Percentiles rank a stretch among this genome's conserved stretches.
These are phyloP conservation scores for Drosophila ohnishii DNA, from an alignment of 1,140 invertebrate genomes.

Conservation along the genomic window DNA sequence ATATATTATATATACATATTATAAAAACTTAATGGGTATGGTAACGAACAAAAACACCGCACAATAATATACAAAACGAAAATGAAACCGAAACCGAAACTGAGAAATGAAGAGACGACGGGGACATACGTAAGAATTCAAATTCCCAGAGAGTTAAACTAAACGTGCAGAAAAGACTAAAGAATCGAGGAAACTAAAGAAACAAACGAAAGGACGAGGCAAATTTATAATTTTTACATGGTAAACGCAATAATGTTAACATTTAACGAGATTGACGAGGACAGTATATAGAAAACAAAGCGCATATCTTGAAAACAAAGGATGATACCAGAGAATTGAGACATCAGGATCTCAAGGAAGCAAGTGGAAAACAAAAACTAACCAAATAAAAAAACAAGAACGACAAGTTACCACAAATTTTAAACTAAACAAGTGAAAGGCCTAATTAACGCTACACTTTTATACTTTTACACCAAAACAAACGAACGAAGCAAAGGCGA, in stretches of 20 bases:
- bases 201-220: slow-evolving; percentile 39
- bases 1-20: slow-evolving; percentile 75
- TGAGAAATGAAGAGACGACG: slow-evolving; percentile 12
- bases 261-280: slow-evolving; percentile 54
- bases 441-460: slow-evolving; percentile 74
- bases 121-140: slow-evolving; percentile 60
- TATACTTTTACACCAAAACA: slow-evolving; percentile 80
- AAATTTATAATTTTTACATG: slow-evolving; percentile 80
- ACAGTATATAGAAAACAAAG: slow-evolving; percentile 64
- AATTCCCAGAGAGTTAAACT: slow-evolving; percentile 55
- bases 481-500: slow-evolving; percentile 38
- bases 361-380: slow-evolving; percentile 27
- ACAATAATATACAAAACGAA: slow-evolving; percentile 81
- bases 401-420: slow-evolving; percentile 73
- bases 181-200: slow-evolving; percentile 33
- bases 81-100: slow-evolving; percentile 22
- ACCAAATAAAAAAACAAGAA: slow-evolving; percentile 13
- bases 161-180: slow-evolving; percentile 67
- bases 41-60: slow-evolving; percentile 81
- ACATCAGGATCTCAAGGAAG: slow-evolving; percentile 26
- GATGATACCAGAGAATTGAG: slow-evolving; percentile 18
- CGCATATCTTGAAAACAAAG: slow-evolving; percentile 74
- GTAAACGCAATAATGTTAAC: slow-evolving; percentile 77
- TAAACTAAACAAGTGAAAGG: slow-evolving; percentile 58
- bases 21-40: slow-evolving; percentile 73